Base-by-base conservation (phyloP, 1,140 invertebrate genomes). In the Olivierus martensii region DNA sequence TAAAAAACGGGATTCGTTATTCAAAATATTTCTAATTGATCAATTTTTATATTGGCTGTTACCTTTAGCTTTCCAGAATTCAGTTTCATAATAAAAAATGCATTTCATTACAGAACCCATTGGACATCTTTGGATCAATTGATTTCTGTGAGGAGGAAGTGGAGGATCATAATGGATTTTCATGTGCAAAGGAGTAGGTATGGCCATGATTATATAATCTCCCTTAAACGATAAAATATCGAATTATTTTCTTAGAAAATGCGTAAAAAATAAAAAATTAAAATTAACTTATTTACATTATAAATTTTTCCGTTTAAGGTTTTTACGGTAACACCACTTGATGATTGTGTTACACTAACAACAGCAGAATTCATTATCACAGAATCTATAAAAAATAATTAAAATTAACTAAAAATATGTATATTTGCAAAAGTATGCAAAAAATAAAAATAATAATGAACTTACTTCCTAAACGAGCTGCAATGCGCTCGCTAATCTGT, bases 101-200 rank as follows among this genome's bases (percentile, higher is more conserved):
- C 63, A 64, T 55, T 71, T 70, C 35, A 71, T 69, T 18, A 66
- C 62, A 17, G 55, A 46, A 9, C 69, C 70, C 69, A 71, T 70
- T 0, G 68, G 67, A 14, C 65, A 56, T 34, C 69, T 54, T 59
- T 70, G 69, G 12, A 64, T 62, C 4, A 72, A 58, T 57, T 71
- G 69, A 46, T 62, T 63, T 9, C 66, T 59, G 2, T 60, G 49
- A 22, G 62, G 47, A 0, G 68, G 64, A 7, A 72, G 52, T 19
- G 62, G 44, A 2, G 70, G 70, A 17, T 57, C 57, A 51, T 62
- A 71, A 15, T 60, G 62, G 14, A 72, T 69, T 51, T 67, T 67
- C 22, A 63, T 59, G 50, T 68, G 69, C 14, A 71, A 37, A 0
- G 63, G 44, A n/a, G 65, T 57, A 5, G 70, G 64, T 0, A 62